Evolutionary conservation across 2,797 vertebrate genomes (phyloP).

Genomic region (Periparus ater): DNA sequence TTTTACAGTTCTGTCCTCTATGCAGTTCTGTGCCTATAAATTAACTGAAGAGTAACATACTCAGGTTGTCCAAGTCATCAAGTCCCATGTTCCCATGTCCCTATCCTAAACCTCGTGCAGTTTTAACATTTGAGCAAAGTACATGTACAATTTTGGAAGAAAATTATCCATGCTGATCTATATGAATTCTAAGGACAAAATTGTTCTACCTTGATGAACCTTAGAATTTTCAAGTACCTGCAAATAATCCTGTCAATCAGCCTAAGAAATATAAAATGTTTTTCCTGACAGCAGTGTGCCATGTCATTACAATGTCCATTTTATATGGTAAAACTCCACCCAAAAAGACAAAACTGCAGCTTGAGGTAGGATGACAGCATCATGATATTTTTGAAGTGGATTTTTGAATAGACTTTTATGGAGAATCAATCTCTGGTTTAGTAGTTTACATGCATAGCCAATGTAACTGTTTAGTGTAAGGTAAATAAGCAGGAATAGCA

Average conservation of each 20-base stretch:
- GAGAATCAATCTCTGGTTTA: not conserved
- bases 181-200: not conserved
- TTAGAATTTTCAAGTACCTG: not conserved
- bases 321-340: not conserved
- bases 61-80: not conserved
- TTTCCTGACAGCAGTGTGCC: not conserved
- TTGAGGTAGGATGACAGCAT: not conserved
- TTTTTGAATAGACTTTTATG: not conserved
- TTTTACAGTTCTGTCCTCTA: not conserved
- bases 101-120: not conserved
- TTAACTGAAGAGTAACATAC: not conserved
- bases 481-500: not conserved
- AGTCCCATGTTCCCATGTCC: too few species aligned
- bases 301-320: not conserved
- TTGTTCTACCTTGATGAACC: not conserved
- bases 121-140: not conserved
- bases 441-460: not conserved
- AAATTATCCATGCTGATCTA: not conserved
- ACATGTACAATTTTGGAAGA: not conserved
- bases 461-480: not conserved
- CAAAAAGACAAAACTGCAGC: not conserved
- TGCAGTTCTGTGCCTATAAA: not conserved
- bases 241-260: not conserved
- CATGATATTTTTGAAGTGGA: not conserved
- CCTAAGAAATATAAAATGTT: not conserved